A percentile compares a stretch with the other conserved stretches of the same genome.
Evolutionary conservation across 2,113 vertebrate genomes (phyloP).

Genomic region (Poicephalus gulielmi): DNA sequence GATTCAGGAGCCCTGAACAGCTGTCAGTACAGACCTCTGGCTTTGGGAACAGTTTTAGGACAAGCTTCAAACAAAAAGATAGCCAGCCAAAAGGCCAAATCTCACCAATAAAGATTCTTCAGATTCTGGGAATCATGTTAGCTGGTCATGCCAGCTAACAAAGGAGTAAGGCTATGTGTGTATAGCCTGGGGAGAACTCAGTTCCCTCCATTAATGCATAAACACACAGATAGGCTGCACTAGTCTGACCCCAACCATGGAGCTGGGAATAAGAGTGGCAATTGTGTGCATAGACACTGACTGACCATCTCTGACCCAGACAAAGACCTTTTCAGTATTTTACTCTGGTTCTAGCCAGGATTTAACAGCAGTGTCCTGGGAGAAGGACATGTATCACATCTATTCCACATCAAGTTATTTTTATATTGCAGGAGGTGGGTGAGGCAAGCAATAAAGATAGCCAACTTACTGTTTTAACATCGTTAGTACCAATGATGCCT

Average conservation of each 20-base stretch:
- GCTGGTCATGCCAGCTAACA: neutral
- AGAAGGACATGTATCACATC: neutral
- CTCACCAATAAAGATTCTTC: neutral
- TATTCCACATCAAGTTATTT: rapidly evolving
- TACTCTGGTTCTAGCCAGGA: neutral
- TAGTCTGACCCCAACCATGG: neutral
- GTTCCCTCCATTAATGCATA: neutral
- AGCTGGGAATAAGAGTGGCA: neutral
- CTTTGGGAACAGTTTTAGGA: neutral
- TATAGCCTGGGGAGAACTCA: neutral
- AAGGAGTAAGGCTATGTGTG: rapidly evolving
- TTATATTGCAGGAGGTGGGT: neutral
- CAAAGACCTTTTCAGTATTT: neutral
- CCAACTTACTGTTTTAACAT: slow-evolving; percentile 82
- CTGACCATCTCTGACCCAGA: neutral
- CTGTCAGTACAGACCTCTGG: neutral
- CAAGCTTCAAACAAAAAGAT: neutral
- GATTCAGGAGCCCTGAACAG: neutral
- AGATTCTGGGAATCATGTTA: neutral
- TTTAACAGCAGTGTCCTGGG: neutral
- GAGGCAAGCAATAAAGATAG: neutral
- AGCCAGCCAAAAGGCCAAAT: neutral
- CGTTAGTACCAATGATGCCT: slow-evolving; percentile 84
- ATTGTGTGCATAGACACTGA: neutral
- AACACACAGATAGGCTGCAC: neutral